A percentile compares a stretch with the other conserved stretches of the same genome.
These are phyloP conservation scores for Cryptoprocta ferox DNA, from an alignment of 2,797 vertebrate genomes.

Conservation along the genomic window DNA sequence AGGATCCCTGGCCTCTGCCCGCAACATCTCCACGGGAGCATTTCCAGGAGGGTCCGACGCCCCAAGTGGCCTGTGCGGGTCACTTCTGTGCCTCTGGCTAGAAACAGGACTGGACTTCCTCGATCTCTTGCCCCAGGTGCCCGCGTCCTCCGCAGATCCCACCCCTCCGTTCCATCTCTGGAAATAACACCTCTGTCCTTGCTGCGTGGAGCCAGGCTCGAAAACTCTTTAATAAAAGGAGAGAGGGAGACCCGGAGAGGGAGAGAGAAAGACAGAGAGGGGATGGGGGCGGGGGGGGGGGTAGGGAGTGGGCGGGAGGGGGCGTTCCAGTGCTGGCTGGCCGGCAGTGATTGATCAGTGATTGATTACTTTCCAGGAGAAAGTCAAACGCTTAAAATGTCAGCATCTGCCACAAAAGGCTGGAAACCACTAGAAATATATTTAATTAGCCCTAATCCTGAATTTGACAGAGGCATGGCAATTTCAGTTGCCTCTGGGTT, in stretches of 20 bases:
- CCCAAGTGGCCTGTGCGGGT: background rate
- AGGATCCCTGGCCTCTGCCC: background rate
- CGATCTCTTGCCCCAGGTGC: background rate
- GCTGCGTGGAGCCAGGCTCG: background rate
- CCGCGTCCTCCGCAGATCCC: background rate
- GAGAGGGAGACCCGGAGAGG: too few species aligned
- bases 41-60: background rate
- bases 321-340: background rate
- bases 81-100: background rate
- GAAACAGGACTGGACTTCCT: background rate
- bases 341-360: background rate
- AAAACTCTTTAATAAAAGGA: background rate
- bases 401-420: background rate
- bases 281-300: too few species aligned
- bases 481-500: background rate
- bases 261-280: background rate
- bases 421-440: background rate
- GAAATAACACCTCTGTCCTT: background rate
- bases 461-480: background rate
- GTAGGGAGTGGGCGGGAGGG: accelerated
- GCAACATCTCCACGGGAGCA: background rate
- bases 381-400: constrained; percentile 27
- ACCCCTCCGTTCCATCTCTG: background rate
- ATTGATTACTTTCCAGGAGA: background rate
- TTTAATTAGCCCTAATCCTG: background rate